Evolutionary conservation across 2,113 vertebrate genomes (phyloP).

Genomic region (Larimichthys crocea): DNA sequence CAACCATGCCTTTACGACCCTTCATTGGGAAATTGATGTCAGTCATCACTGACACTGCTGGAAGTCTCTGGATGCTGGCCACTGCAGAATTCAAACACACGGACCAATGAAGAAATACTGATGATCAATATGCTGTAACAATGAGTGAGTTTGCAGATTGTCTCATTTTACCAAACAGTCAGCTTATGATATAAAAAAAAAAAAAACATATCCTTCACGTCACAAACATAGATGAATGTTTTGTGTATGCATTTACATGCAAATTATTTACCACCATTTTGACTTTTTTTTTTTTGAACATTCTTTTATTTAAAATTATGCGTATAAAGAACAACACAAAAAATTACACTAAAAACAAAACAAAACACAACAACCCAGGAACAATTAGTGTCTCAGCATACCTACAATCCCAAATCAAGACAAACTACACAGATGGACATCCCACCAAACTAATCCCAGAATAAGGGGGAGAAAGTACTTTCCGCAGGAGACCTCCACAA

Average conservation of each 20-base stretch:
- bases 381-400: too few species aligned
- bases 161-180: background rate
- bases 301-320: too few species aligned
- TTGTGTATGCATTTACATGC: background rate
- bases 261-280: background rate
- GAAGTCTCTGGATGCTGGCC: constrained; percentile 98
- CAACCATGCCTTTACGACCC: constrained; percentile 99
- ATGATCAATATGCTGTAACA: constrained; percentile 17
- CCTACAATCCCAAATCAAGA: too few species aligned
- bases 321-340: too few species aligned
- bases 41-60: constrained; percentile 95
- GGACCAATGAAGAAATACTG: constrained; percentile 35
- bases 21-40: constrained; percentile 99
- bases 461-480: too few species aligned
- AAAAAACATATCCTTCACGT: background rate
- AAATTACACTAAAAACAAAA: too few species aligned
- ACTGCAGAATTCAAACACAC: constrained; percentile 83
- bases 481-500: too few species aligned
- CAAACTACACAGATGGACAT: too few species aligned
- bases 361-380: too few species aligned
- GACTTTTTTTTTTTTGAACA: too few species aligned
- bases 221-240: background rate
- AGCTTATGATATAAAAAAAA: background rate
- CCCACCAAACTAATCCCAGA: too few species aligned
- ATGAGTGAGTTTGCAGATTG: constrained; percentile 8